phyloP scores from a whole-genome alignment of 2,888 invertebrate genomes.

The Drosophila anomalata region DNA sequence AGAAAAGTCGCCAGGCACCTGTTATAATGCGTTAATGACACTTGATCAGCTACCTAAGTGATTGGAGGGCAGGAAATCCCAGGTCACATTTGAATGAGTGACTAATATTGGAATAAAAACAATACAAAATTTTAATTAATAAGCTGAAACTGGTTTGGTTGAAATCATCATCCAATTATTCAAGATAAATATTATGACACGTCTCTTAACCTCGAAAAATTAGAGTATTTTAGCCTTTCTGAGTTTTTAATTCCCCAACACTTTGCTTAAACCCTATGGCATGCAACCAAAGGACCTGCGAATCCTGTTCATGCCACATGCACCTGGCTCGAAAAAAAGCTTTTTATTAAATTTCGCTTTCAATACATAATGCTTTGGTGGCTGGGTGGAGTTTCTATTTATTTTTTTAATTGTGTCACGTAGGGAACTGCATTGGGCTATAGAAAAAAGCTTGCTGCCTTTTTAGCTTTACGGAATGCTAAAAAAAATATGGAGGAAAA shows the following conservation, averaged over 20 bases:
- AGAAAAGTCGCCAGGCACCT: slow-evolving; percentile 48
- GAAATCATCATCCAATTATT: background rate
- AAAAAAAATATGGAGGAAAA: slow-evolving; percentile 39
- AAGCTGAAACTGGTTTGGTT: background rate
- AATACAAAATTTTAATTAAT: background rate
- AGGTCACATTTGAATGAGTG: slow-evolving; percentile 15
- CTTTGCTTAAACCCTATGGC: slow-evolving; percentile 16
- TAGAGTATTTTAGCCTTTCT: background rate
- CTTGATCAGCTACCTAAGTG: slow-evolving; percentile 12
- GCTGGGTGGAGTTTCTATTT: slow-evolving; percentile 62
- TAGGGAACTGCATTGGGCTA: slow-evolving; percentile 69
- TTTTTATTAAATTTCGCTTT: slow-evolving; percentile 75
- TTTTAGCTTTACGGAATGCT: slow-evolving; percentile 54
- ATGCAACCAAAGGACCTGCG: slow-evolving; percentile 24
- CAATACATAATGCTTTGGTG: slow-evolving; percentile 57
- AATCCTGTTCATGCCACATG: slow-evolving; percentile 58
- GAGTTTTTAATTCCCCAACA: background rate
- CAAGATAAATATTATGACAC: background rate
- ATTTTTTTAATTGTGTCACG: slow-evolving; percentile 80
- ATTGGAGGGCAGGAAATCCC: slow-evolving; percentile 39
- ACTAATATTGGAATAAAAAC: slow-evolving; percentile 11
- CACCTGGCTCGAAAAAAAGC: slow-evolving; percentile 27
- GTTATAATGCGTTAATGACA: slow-evolving; percentile 28
- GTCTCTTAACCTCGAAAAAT: background rate
- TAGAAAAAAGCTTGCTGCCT: slow-evolving; percentile 62